Percentiles rank a stretch among this genome's conserved stretches.
These are phyloP conservation scores for Oscheius sp. DNA, from an alignment of 2,888 invertebrate genomes.

Conservation along the genomic window DNA sequence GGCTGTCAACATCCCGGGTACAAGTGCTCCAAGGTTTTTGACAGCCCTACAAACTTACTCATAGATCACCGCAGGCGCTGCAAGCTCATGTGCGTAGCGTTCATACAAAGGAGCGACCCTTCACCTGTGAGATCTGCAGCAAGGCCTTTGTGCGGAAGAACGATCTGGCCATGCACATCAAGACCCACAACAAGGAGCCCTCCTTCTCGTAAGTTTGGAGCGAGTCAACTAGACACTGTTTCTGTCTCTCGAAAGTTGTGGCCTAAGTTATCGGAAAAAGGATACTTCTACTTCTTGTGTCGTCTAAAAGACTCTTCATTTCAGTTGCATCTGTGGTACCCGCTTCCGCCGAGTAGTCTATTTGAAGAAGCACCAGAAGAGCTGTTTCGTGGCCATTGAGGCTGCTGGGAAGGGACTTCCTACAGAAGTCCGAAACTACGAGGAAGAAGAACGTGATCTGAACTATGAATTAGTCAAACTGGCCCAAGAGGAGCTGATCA, in stretches of 20 bases:
- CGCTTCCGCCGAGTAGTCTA: conserved; percentile 44
- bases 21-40: conserved; percentile 51
- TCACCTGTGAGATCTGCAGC: conserved; percentile 36
- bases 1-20: conserved; percentile 56
- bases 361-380: conserved; percentile 44
- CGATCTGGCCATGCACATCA: conserved; percentile 49
- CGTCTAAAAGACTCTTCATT: not conserved
- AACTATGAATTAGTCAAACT: conserved; percentile 7
- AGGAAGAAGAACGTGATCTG: conserved; percentile 10
- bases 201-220: conserved; percentile 21
- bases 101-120: conserved; percentile 50
- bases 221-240: too few species aligned
- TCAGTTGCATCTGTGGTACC: conserved; percentile 41
- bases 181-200: conserved; percentile 39
- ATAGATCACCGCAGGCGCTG: conserved; percentile 42
- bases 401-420: conserved; percentile 5
- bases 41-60: not conserved
- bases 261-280: too few species aligned
- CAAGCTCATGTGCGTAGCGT: conserved; percentile 52
- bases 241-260: too few species aligned
- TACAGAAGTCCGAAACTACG: conserved; percentile 17
- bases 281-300: too few species aligned
- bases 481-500: conserved; percentile 21
- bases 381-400: conserved; percentile 18
- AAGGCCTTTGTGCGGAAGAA: conserved; percentile 47